Evolutionary conservation across 2,888 invertebrate genomes (phyloP), one percentile per base, ranked within the genome.

Genomic region (Argynnis bischoffii): DNA sequence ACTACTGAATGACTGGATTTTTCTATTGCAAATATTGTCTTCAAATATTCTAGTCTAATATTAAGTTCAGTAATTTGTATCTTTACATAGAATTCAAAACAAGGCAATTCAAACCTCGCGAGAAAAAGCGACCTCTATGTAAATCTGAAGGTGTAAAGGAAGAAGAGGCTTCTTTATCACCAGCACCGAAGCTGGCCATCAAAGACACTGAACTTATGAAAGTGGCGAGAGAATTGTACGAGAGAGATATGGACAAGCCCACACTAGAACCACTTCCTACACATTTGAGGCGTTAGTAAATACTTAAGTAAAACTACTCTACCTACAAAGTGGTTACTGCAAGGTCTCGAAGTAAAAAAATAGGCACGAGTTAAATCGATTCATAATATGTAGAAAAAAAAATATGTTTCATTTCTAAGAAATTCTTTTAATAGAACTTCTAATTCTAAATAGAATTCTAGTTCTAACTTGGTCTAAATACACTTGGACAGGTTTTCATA

Each of bases 121-220:
- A 74, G 35, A 90, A 88, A 77, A 88, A 86, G 68, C 78, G 78
- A 1, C 74, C 67, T 0, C 81, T 81, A 0, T 85, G 84, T 70
- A 71, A 77, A 2, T 67, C 75, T 3, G 69, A 76, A 26, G 78
- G 74, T 3, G 72, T 74, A 5, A 76, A 66, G 5, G 74, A 67
- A 2, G 76, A 77, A 14, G 78, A 78, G 35, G 72, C 70, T 14
- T 71, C 74, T 0, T 65, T 74, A 0, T 71, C 77, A 0, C 72
- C 76, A 18, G 74, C 76, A 0, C 75, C 81, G 6, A 88, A 87
- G 71, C 82, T 92, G n/a, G 88, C 87, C 16, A 84, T 92, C 73
- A 88, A 89, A 64, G 92, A 92, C 67, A 91, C 92, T 0, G 92
- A 91, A 78, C 81, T 92, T 15, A 92, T 92, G 90, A 90, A 88